Evolutionary conservation across 2,888 invertebrate genomes (phyloP).

Genomic region (Macrophya annulata): DNA sequence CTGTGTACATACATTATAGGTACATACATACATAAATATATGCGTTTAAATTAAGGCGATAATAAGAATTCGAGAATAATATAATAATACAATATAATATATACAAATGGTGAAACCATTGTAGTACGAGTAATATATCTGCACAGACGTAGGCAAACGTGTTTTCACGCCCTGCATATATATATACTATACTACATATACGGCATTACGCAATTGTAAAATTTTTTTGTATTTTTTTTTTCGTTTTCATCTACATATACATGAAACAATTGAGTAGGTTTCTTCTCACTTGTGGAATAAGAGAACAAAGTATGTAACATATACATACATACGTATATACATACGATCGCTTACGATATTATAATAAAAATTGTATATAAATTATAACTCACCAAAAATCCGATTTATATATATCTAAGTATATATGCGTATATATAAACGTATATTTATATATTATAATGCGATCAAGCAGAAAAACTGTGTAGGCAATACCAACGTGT

Average conservation of each 20-base stretch:
- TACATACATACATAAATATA: background rate
- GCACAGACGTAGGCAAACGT: constrained; percentile 6
- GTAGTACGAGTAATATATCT: background rate
- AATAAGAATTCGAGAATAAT: background rate
- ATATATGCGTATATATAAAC: background rate
- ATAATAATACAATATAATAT: background rate
- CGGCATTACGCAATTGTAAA: background rate
- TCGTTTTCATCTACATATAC: background rate
- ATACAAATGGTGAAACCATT: no score
- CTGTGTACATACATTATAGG: background rate
- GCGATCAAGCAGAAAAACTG: no score
- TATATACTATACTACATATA: no score
- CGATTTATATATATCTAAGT: no score
- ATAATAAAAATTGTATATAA: no score
- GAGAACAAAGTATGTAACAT: no score
- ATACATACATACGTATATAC: no score
- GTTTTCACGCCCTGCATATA: background rate
- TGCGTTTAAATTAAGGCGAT: background rate
- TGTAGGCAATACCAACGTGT: no score
- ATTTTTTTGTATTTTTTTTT: background rate
- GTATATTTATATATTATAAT: background rate
- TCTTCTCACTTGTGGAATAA: background rate
- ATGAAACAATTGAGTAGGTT: constrained; percentile 10
- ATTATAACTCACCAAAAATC: no score
- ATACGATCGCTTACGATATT: no score